Base-by-base conservation (phyloP, 2,888 invertebrate species). In the Geophilus truncorum region DNA sequence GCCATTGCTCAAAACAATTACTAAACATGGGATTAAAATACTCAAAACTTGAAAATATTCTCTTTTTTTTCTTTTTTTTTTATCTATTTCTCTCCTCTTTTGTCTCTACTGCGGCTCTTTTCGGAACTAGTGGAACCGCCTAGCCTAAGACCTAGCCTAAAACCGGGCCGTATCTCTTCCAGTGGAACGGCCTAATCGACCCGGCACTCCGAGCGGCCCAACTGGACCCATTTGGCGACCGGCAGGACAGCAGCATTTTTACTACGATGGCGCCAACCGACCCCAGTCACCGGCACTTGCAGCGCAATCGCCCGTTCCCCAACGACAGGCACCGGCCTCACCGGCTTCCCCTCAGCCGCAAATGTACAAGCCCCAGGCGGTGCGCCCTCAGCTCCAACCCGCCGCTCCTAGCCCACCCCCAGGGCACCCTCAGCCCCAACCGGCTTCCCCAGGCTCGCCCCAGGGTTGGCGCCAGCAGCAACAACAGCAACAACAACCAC, bases 61-160 rank as follows among this genome's bases (percentile, higher is more conserved):
- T 82, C 3, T 78, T 79, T 79, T 28, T 82, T 25, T 79, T 76
- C 45, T 28, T 45, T 81, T 78, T 76, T 23, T 76, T 81, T 78
- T 78, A 81, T 80, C 81, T 82, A 77, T 77, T 80, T 75, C 84
- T 84, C 28, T 83, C 85, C 84, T 51, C 70, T 81, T 51, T 82
- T 62, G 57, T 80, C 25, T 83, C 81, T 82, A 81, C 82, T 80
- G 23, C 79, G 80, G 79, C 81, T 77, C 25, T 30, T 80, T 78
- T 80, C 77, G 2, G 21, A 34, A 80, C 83, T 84, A 78, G 85
- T 85, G 90, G 91, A 92, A 87, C 89, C 89, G 85, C 90, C 90
- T 62, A n/a, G n/a, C n/a, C n/a, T n/a, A n/a, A n/a, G n/a, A n/a
- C n/a, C n/a, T n/a, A n/a, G n/a, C n/a, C n/a, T n/a, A n/a, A 62